These are phyloP conservation scores for Hydropotes inermis DNA, from an alignment of 2,113 vertebrate genomes.

Conservation along the genomic window DNA sequence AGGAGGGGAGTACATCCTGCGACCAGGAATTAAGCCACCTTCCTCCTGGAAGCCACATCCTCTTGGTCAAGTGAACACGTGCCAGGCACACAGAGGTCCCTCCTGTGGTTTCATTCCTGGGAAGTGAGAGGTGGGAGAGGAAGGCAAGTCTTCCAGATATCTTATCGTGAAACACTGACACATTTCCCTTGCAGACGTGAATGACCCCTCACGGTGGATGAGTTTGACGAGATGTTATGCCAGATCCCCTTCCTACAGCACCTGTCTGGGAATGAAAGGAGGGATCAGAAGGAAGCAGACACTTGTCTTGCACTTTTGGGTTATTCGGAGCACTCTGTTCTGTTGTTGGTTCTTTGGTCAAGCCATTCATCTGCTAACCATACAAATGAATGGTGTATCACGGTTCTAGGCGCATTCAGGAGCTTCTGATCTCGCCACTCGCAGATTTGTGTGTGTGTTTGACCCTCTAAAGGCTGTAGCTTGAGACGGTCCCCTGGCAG, in stretches of 20 bases:
- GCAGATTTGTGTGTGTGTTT: background rate
- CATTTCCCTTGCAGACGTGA: fast-evolving
- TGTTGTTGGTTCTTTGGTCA: background rate
- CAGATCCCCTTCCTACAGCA: background rate
- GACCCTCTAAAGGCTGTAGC: background rate
- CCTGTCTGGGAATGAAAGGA: background rate
- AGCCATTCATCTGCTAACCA: too few relatives aligned
- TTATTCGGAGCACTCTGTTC: background rate
- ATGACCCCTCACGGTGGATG: fast-evolving
- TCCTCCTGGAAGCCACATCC: background rate
- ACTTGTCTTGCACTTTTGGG: background rate
- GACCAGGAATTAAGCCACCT: background rate
- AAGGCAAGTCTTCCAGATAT: background rate
- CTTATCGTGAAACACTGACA: too few relatives aligned
- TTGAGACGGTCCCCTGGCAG: fast-evolving
- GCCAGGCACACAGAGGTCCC: background rate
- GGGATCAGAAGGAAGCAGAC: too few relatives aligned
- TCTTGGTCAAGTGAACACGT: background rate
- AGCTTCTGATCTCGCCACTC: too few relatives aligned
- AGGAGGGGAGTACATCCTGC: too few relatives aligned
- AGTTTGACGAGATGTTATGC: fast-evolving
- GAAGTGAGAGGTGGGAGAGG: background rate
- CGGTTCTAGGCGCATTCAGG: fast-evolving
- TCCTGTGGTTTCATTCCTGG: background rate
- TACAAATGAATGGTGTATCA: background rate